Percentiles rank a stretch among this genome's conserved stretches.
phyloP scores from a whole-genome alignment of 2,797 vertebrate species.

The Octomys mimax region DNA sequence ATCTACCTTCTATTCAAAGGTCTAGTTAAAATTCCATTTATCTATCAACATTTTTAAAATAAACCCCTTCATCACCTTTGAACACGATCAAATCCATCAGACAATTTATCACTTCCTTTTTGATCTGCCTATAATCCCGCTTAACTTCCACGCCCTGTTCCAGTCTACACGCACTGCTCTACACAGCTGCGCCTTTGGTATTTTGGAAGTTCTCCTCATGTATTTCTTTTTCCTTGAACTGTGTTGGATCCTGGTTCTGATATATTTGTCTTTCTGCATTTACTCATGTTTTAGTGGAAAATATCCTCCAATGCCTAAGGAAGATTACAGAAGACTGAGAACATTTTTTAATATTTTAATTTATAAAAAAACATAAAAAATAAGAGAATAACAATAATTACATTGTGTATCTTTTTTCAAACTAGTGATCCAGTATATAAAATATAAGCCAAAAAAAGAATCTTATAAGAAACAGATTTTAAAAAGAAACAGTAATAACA shows the following conservation, averaged over 20 bases:
- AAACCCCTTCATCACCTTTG: neutral
- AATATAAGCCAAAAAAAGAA: neutral
- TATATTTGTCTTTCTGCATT: neutral
- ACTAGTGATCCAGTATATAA: neutral
- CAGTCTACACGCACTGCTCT: neutral
- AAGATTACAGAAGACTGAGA: neutral
- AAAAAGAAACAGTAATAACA: neutral
- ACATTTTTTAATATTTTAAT: neutral
- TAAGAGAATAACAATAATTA: neutral
- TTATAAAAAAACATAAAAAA: neutral
- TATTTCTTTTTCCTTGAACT: neutral
- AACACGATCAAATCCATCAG: neutral
- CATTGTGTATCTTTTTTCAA: neutral
- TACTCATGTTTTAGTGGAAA: constrained; percentile 31
- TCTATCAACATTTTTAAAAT: neutral
- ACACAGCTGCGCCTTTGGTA: neutral
- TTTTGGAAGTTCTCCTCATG: neutral
- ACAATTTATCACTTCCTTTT: neutral
- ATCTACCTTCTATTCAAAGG: neutral
- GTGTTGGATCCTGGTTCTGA: neutral
- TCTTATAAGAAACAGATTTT: neutral
- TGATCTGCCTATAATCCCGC: neutral
- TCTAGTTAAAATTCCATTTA: neutral
- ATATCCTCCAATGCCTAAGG: neutral
- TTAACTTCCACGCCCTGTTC: neutral